These are phyloP conservation scores for Zonitis immaculata DNA, from an alignment of 2,888 invertebrate genomes.

Conservation along the genomic window DNA sequence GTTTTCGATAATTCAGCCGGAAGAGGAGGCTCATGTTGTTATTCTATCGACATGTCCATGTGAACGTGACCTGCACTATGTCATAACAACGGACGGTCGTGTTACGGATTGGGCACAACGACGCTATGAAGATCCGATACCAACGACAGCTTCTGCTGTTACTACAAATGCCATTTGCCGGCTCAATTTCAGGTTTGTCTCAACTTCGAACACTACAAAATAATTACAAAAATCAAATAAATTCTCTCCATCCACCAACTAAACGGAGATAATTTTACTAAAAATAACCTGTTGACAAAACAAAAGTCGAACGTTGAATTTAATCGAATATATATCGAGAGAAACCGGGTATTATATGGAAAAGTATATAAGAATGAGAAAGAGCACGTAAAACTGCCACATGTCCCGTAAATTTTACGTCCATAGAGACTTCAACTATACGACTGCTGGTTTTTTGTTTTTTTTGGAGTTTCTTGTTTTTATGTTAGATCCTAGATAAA, in stretches of 20 bases:
- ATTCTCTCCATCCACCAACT: no score
- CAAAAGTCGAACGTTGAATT: not conserved
- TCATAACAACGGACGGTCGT: conserved; percentile 61
- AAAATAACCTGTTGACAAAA: no score
- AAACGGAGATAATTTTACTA: no score
- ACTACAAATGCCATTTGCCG: conserved; percentile 53
- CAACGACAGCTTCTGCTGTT: conserved; percentile 27
- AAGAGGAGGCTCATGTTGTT: conserved; percentile 58
- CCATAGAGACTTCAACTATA: not conserved
- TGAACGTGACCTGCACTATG: conserved; percentile 57
- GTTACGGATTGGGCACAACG: conserved; percentile 63
- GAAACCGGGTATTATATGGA: not conserved
- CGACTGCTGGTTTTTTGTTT: no score
- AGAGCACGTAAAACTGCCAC: not conserved
- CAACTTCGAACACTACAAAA: no score
- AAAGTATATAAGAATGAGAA: not conserved
- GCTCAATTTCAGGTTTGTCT: conserved; percentile 52
- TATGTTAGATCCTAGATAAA: not conserved
- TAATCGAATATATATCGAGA: not conserved
- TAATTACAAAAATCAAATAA: no score
- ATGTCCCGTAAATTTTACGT: not conserved
- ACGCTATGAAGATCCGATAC: conserved; percentile 45
- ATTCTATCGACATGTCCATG: conserved; percentile 65
- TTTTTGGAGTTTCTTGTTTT: no score
- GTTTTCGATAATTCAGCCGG: conserved; percentile 52